A percentile compares a stretch with the other conserved stretches of the same genome.
phyloP scores from a whole-genome alignment of 2,888 invertebrate species.

The Andrena bicolor region DNA sequence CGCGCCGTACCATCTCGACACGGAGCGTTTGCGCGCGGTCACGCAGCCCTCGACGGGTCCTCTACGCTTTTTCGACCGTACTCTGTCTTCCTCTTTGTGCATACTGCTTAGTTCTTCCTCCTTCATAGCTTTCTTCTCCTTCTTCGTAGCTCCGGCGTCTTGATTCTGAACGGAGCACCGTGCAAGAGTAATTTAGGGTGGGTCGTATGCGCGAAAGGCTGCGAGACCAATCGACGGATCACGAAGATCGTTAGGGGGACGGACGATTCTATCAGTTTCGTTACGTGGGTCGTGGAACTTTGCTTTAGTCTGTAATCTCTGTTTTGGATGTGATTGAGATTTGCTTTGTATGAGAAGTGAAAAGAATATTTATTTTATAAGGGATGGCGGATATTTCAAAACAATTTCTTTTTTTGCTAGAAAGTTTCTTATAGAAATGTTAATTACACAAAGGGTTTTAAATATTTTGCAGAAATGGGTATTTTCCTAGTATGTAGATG shows the following conservation, averaged over 20 bases:
- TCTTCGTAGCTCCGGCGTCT: constrained; percentile 17
- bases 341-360: background rate
- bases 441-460: too few relatives aligned
- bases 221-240: constrained; percentile 20
- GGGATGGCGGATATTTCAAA: too few relatives aligned
- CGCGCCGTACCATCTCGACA: constrained; percentile 75
- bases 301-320: background rate
- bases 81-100: background rate
- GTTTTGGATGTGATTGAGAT: background rate
- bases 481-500: too few relatives aligned
- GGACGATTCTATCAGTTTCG: constrained; percentile 20
- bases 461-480: too few relatives aligned
- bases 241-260: constrained; percentile 47
- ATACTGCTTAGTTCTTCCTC: constrained; percentile 1
- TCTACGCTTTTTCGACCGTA: constrained; percentile 36
- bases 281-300: too few relatives aligned
- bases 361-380: too few relatives aligned
- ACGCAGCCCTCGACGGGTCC: constrained; percentile 44
- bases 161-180: background rate
- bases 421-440: too few relatives aligned
- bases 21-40: constrained; percentile 53
- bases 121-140: constrained; percentile 2
- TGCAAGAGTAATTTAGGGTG: constrained; percentile 28
- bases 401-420: too few relatives aligned
- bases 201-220: background rate